Base-by-base conservation (phyloP, 2,113 vertebrate species). In the Lonchura striata region DNA sequence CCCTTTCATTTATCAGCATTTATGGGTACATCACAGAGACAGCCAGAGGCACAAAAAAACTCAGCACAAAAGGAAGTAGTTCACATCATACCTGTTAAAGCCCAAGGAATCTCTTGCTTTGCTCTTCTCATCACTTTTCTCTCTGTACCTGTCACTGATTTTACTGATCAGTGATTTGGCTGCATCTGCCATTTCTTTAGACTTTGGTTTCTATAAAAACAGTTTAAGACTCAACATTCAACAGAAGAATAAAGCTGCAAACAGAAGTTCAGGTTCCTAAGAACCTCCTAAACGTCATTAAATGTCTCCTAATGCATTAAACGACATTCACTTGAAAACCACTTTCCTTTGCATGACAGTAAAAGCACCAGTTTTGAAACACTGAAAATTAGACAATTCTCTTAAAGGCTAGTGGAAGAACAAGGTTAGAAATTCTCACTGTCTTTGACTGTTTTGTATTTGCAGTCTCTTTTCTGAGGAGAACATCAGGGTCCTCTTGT, bases 121-220 rank as follows among this genome's bases (percentile, higher is more conserved):
- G 95, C 71, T 88, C 60, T 91, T 93, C 33, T 57, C 59, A 24
- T 46, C 69, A 46, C 83, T 84, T 65, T 75, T 97, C 42, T 49
- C 23, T 90, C 93, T 97, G 8, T 98, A 98, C 69, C 96, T 96
- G 64, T 97, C 96, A 95, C 96, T 97, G 86, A 98, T 98, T 84
- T 98, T 97, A 75, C 37, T 97, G 72, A 98, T 97, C 61, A 98
- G 96, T 20, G 96, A 96, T 78, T 97, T 96, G 77, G 98, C 76
- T 95, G 91, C 68, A 91, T 97, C 95, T 88, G 83, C 52, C 44
- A 88, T 60, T 91, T 91, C 96, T 97, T 97, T 97, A 92, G 96
- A 65, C 44, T 98, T 97, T 80, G 94, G n/a, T 94, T 95, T 97
- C 98, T 98, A 94, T 64, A 96, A 96, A 87, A 86, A 97, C 5